Evolutionary conservation across 2,113 vertebrate species (phyloP).

Genomic region (Tricholaema leucomelas): DNA sequence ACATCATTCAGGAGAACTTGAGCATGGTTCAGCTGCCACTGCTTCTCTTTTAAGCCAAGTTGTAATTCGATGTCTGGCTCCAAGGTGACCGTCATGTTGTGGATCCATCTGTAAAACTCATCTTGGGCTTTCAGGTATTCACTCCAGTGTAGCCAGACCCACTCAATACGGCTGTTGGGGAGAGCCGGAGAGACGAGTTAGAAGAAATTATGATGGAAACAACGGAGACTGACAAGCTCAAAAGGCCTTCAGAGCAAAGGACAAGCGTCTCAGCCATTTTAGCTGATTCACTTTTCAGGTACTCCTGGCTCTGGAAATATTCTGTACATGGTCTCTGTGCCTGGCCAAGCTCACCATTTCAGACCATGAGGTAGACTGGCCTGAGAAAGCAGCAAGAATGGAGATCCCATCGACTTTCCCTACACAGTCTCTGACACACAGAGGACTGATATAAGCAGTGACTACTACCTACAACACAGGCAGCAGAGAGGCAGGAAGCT

Average conservation of each 20-base stretch:
- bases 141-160: conserved; percentile 97
- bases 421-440: neutral
- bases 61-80: conserved; percentile 85
- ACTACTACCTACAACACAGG: neutral
- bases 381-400: neutral
- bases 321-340: neutral
- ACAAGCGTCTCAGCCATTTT: neutral
- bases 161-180: conserved; percentile 89
- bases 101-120: conserved; percentile 88
- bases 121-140: conserved; percentile 91
- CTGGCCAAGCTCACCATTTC: neutral
- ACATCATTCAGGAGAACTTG: conserved; percentile 82
- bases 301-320: neutral
- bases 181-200: neutral
- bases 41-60: conserved; percentile 89
- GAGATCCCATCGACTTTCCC: neutral
- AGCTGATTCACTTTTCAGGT: neutral
- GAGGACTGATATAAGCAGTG: neutral
- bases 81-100: conserved; percentile 77
- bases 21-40: conserved; percentile 89
- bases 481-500: neutral
- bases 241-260: neutral
- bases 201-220: neutral
- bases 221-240: neutral
- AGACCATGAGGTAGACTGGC: neutral